A percentile compares a stretch with the other conserved stretches of the same genome.
Conservation (phyloP, 2,797 vertebrate genomes). For the Novumbra hubbsi region DNA sequence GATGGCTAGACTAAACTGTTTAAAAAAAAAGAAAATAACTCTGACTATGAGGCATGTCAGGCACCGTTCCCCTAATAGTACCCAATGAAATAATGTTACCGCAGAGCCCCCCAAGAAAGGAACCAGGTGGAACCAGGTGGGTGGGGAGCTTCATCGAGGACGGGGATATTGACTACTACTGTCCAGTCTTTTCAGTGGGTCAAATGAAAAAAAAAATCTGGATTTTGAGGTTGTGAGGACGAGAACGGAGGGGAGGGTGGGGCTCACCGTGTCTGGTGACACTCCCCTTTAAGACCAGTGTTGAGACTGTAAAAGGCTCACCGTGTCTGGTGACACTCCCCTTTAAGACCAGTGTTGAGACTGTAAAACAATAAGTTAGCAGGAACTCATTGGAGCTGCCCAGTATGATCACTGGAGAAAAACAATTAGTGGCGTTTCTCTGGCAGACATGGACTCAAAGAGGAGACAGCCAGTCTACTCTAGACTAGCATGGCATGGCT, state of each 20-base stretch:
- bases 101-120: conserved; percentile 30
- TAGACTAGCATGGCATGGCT: conserved; percentile 9
- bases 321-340: conserved; percentile 39
- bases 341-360: conserved; percentile 79
- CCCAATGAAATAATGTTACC: conserved; percentile 39
- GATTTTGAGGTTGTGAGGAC: conserved; percentile 52
- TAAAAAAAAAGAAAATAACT: conserved; percentile 45
- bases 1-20: conserved; percentile 54
- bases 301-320: conserved; percentile 74
- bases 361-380: conserved; percentile 81
- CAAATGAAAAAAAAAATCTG: conserved; percentile 39
- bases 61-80: conserved; percentile 29
- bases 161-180: conserved; percentile 43
- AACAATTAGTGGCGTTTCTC: conserved; percentile 68
- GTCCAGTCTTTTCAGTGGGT: conserved; percentile 61
- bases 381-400: conserved; percentile 62
- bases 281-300: conserved; percentile 74
- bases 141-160: conserved; percentile 13
- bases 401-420: conserved; percentile 60
- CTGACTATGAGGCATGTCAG: conserved; percentile 30
- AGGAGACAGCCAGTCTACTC: conserved; percentile 41
- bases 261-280: conserved; percentile 8
- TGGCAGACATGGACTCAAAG: conserved; percentile 57
- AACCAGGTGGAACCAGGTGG: conserved; percentile 53
- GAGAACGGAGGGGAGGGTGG: conserved; percentile 3